A percentile compares a stretch with the other conserved stretches of the same genome.
Conservation (phyloP, 2,797 vertebrate species). For the Oryzias sinensis region DNA sequence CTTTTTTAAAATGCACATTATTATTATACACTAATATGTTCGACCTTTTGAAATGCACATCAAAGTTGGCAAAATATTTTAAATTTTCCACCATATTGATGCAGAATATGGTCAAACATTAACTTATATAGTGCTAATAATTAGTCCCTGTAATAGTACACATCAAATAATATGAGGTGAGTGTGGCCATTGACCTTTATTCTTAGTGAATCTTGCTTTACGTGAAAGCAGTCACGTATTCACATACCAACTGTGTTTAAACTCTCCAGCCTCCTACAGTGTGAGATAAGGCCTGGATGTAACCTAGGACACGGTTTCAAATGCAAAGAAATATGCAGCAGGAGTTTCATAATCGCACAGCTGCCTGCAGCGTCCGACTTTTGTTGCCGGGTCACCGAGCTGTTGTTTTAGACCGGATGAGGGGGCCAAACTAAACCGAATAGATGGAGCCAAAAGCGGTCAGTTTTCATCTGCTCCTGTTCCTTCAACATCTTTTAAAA, state of each 20-base stretch:
- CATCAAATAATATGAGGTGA: neutral
- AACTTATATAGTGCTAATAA: neutral
- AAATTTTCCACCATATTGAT: neutral
- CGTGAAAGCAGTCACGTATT: slow-evolving; percentile 44
- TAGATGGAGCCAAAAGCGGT: slow-evolving; percentile 36
- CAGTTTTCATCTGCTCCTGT: slow-evolving; percentile 25
- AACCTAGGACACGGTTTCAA: slow-evolving; percentile 50
- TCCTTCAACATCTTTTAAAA: slow-evolving; percentile 9
- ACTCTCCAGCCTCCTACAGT: slow-evolving; percentile 27
- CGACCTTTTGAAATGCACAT: no score
- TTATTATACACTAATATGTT: no score
- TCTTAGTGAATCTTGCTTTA: slow-evolving; percentile 4
- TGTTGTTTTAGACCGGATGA: slow-evolving; percentile 42
- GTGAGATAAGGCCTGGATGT: slow-evolving; percentile 45
- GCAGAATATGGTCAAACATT: neutral
- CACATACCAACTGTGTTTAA: slow-evolving; percentile 44
- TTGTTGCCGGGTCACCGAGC: slow-evolving; percentile 49
- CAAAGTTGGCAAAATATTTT: neutral
- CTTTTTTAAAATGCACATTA: no score
- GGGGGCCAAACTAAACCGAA: slow-evolving; percentile 46
- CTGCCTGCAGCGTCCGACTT: slow-evolving; percentile 57
- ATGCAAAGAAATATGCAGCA: slow-evolving; percentile 50
- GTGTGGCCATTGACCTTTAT: neutral
- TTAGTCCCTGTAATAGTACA: neutral
- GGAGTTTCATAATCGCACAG: slow-evolving; percentile 48